Percentiles rank a stretch among this genome's conserved stretches.
phyloP scores from a whole-genome alignment of 2,797 vertebrate genomes.

The Meriones psammophilus region DNA sequence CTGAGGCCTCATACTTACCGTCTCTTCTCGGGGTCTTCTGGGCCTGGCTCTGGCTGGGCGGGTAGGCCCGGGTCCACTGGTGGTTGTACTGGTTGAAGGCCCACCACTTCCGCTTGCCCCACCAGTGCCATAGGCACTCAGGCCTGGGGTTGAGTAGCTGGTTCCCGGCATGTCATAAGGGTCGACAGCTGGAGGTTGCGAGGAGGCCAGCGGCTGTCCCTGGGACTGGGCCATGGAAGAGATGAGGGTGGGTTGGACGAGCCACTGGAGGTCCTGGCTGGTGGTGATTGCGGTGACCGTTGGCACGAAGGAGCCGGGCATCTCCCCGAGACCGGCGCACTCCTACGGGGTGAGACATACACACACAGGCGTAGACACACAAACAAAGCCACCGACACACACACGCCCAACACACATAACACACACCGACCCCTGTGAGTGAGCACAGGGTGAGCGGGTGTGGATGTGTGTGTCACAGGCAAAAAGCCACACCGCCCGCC shows the following conservation, averaged over 20 bases:
- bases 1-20: constrained; percentile 90
- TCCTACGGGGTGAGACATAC: constrained; percentile 90
- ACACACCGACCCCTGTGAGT: constrained; percentile 83
- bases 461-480: constrained; percentile 85
- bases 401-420: constrained; percentile 80
- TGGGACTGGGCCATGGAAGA: constrained; percentile 97
- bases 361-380: constrained; percentile 80
- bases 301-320: constrained; percentile 98
- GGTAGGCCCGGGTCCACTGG: constrained; percentile 65
- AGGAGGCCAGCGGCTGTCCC: constrained; percentile 84
- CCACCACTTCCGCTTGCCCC: constrained; percentile 73
- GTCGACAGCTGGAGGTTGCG: constrained; percentile 89
- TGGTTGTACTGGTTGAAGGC: constrained; percentile 85
- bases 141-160: constrained; percentile 92
- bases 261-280: constrained; percentile 99
- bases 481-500: constrained; percentile 85
- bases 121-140: constrained; percentile 87
- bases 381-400: constrained; percentile 79
- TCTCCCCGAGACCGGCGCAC: constrained; percentile 95
- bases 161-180: constrained; percentile 96
- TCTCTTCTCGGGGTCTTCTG: constrained; percentile 94
- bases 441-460: constrained; percentile 84
- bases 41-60: constrained; percentile 92
- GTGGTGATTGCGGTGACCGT: constrained; percentile 99
- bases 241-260: constrained; percentile 97